Evolutionary conservation across 2,888 invertebrate genomes (phyloP), one percentile per base, ranked within the genome.

Genomic region (Lottia gigantea): DNA sequence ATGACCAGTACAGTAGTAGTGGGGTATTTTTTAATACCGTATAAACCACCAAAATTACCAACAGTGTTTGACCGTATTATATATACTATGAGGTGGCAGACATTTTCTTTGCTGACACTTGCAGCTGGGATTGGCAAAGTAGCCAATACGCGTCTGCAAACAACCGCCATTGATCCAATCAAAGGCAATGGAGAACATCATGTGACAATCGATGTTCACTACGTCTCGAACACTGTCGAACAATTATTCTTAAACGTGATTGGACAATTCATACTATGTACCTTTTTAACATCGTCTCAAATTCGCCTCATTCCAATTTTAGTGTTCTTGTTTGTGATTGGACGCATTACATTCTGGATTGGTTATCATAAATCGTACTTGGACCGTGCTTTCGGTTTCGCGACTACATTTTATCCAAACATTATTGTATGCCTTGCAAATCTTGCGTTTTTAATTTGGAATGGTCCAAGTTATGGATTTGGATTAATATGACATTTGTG

Each of bases 141-240:
- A 8, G 70, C 71, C 3, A n/a, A 31, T 19, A 67, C 25, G 15
- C 72, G 79, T 23, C 67, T 72, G 19, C 46, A 47, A 23, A 71
- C 77, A 15, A 68, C 47, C n/a, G 78, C 78, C 12, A 71, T 76
- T 46, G 75, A 80, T 67, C 80, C 78, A 45, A 66, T 78, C 26
- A 66, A 65, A 45, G 73, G 76, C 1, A 68, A 71, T n/a, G 77
- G 75, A 31, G 74, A 75, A 26, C 71, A 75, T 46, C 63, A 71
- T 46, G 66, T 80, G 25, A 68, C 64, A 47, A 68, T 77, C 0
- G 65, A 71, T 16, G 16, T 26, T 6, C 62, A 71, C 2, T 74
- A 74, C 40, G 49, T 78, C 1, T 75, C 73, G 61, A 80, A 80
- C 66, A 78, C 78, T 8, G 25, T 80, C 26, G 78, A 80, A 68